These are phyloP conservation scores for Eulemur mongoz DNA, from an alignment of 2,797 vertebrate genomes.

Conservation along the genomic window DNA sequence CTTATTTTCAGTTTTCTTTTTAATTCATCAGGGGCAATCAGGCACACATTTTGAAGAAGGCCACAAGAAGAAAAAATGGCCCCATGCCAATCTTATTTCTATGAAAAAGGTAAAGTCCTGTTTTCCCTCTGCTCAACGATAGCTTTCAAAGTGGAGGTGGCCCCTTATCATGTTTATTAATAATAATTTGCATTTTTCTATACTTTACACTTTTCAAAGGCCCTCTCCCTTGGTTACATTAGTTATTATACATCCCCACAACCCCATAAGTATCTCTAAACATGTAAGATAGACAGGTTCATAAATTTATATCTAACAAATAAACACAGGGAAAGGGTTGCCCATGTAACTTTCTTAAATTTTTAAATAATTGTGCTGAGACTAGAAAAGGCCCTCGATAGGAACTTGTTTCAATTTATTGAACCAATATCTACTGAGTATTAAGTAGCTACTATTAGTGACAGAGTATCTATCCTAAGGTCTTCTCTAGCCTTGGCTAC, in stretches of 20 bases:
- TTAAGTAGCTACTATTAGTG: background rate
- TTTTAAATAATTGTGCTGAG: slow-evolving; percentile 25
- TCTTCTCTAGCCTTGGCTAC: background rate
- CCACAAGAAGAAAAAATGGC: background rate
- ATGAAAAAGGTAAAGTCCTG: background rate
- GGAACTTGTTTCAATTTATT: background rate
- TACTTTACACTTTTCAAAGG: background rate
- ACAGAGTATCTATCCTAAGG: background rate
- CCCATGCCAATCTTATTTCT: background rate
- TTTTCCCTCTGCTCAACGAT: background rate
- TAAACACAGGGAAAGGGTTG: background rate
- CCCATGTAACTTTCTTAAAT: background rate
- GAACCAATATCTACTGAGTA: background rate
- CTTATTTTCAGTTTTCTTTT: background rate
- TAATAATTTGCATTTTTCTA: background rate
- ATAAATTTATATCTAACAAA: background rate
- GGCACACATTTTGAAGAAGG: background rate
- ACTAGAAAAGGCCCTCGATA: background rate
- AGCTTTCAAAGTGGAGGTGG: background rate
- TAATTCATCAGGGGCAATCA: background rate
- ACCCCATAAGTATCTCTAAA: background rate
- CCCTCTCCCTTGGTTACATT: background rate
- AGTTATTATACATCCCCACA: background rate
- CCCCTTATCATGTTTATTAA: background rate
- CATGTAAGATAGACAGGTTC: background rate